Conservation (phyloP, 1,140 invertebrate genomes). For the Lasioglossum albipes region DNA sequence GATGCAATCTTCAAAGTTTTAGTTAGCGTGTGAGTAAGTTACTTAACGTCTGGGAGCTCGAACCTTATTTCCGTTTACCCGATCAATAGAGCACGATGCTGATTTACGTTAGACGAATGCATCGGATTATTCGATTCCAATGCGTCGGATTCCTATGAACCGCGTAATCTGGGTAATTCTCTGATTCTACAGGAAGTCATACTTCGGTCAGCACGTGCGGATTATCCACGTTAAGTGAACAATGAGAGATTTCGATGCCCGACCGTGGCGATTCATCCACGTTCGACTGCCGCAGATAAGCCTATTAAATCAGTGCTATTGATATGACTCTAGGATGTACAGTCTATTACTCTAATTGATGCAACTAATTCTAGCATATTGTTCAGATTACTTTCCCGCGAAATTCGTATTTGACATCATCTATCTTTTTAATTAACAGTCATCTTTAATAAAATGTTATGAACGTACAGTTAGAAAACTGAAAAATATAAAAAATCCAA, state of each 20-base stretch:
- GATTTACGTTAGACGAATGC: background rate
- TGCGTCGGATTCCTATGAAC: background rate
- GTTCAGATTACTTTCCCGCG: too few species aligned
- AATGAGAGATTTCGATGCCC: too few species aligned
- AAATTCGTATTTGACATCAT: too few species aligned
- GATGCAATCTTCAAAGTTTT: background rate
- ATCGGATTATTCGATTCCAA: constrained; percentile 10
- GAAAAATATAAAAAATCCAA: too few species aligned
- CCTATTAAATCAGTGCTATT: background rate
- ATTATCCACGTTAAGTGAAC: background rate
- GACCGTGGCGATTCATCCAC: background rate
- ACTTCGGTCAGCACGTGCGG: background rate
- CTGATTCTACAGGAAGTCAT: constrained; percentile 8
- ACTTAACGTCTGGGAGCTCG: too few species aligned
- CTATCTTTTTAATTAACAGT: too few species aligned
- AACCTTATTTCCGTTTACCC: constrained; percentile 1
- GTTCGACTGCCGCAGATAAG: background rate
- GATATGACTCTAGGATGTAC: too few species aligned
- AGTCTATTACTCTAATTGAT: too few species aligned
- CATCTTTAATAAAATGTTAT: too few species aligned
- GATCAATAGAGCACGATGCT: constrained; percentile 1
- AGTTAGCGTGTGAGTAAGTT: too few species aligned
- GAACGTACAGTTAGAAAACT: too few species aligned
- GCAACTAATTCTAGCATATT: too few species aligned
- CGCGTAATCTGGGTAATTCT: constrained; percentile 18